Evolutionary conservation across 1,140 invertebrate species (phyloP).

Genomic region (fruit fly (Drosophila melanogaster)): DNA sequence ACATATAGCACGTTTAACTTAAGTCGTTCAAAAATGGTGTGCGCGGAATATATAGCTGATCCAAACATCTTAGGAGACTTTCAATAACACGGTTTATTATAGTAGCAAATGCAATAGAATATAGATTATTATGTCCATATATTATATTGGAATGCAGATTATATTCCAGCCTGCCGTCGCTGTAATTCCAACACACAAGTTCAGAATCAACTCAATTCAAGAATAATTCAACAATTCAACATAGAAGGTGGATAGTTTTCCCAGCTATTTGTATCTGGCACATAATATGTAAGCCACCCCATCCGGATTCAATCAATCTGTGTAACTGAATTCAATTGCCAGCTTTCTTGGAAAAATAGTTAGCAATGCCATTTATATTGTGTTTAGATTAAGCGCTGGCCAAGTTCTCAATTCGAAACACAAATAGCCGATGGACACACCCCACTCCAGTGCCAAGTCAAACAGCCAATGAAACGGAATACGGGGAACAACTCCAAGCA

Average conservation of each 20-base stretch:
- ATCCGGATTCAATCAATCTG: slow-evolving; percentile 2
- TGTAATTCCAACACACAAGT: no score
- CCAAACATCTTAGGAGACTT: no score
- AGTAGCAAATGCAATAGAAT: no score
- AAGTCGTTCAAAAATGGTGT: no score
- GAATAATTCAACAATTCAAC: not conserved
- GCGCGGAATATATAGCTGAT: no score
- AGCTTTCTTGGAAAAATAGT: slow-evolving; percentile 5
- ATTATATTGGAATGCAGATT: no score
- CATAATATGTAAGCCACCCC: not conserved
- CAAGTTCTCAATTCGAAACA: slow-evolving; percentile 62
- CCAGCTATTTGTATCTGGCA: not conserved
- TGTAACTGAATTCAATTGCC: slow-evolving; percentile 12
- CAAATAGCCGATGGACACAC: slow-evolving; percentile 51
- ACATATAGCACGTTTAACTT: no score
- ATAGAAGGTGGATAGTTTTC: not conserved
- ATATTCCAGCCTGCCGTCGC: no score
- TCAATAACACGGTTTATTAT: no score
- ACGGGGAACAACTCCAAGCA: slow-evolving; percentile 24
- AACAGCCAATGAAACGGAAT: slow-evolving; percentile 67
- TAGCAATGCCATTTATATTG: slow-evolving; percentile 46
- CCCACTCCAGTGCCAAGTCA: slow-evolving; percentile 9
- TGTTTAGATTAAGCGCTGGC: slow-evolving; percentile 51
- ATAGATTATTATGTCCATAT: no score
- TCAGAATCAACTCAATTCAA: not conserved